Percentiles rank a stretch among this genome's conserved stretches.
These are phyloP conservation scores for Drosophila littoralis DNA, from an alignment of 1,140 invertebrate species.

Conservation along the genomic window DNA sequence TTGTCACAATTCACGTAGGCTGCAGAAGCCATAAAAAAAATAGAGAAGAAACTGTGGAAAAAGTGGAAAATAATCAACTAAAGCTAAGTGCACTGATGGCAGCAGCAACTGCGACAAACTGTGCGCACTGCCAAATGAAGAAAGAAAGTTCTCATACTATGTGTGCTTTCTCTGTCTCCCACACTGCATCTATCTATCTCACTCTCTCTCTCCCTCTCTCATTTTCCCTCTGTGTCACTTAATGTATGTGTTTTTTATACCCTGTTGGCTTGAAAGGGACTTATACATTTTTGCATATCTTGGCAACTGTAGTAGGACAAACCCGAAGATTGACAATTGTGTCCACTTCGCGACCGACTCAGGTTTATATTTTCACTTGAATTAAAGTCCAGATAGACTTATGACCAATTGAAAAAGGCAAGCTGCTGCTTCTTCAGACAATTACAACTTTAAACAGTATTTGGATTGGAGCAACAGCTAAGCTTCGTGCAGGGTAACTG, in stretches of 20 bases:
- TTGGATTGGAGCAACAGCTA: no score
- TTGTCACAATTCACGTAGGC: conserved; percentile 75
- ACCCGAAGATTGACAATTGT: no score
- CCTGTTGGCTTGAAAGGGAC: background rate
- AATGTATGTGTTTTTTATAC: conserved; percentile 1
- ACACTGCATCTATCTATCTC: background rate
- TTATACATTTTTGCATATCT: background rate
- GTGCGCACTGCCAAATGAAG: conserved; percentile 69
- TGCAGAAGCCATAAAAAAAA: conserved; percentile 36
- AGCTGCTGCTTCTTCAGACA: background rate
- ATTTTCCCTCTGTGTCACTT: background rate
- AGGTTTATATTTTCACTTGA: no score
- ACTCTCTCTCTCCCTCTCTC: background rate
- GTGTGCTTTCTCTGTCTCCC: background rate
- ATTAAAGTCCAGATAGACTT: no score
- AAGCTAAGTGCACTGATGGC: conserved; percentile 47
- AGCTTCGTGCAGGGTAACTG: background rate
- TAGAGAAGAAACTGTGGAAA: conserved; percentile 10
- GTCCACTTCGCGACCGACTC: no score
- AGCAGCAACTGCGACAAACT: conserved; percentile 70
- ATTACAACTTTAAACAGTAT: no score
- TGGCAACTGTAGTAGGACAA: background rate
- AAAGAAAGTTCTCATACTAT: conserved; percentile 61
- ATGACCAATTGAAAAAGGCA: no score
- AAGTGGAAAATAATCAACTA: conserved; percentile 68